Conservation (phyloP, 2,113 vertebrate species). For the Tympanuchus pallidicinctus region DNA sequence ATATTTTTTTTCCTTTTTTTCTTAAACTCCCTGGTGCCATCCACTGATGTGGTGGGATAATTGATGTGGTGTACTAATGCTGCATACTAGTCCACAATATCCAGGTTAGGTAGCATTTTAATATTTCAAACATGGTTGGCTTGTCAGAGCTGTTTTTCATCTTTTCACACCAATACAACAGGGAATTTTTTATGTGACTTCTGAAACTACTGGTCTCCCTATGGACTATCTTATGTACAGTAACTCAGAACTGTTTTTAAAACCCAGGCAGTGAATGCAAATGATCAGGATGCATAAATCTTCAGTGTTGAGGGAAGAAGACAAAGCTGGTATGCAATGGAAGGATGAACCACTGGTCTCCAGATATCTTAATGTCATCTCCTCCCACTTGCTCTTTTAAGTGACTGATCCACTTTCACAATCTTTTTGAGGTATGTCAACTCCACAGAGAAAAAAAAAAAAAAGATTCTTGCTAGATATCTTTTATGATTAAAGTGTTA, state of each 20-base stretch:
- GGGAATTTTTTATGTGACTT: neutral
- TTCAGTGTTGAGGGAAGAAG: neutral
- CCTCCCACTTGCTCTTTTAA: neutral
- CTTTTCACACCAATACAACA: neutral
- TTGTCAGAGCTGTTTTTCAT: constrained; percentile 3
- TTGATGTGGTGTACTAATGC: neutral
- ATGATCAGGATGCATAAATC: neutral
- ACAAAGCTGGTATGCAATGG: fast-evolving
- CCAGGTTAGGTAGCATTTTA: neutral
- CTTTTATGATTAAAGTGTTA: neutral
- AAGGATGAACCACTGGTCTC: neutral
- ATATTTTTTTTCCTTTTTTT: neutral
- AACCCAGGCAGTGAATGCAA: neutral
- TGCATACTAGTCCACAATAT: neutral
- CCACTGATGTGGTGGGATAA: fast-evolving
- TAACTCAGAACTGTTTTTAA: neutral
- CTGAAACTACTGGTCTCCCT: neutral
- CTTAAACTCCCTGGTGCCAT: neutral
- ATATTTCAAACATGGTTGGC: neutral
- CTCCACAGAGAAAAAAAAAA: neutral
- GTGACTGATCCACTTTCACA: neutral
- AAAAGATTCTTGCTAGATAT: neutral
- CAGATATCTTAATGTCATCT: neutral
- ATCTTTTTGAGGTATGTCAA: neutral
- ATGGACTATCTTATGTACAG: neutral